These are phyloP conservation scores for Numenius arquata DNA, from an alignment of 2,113 vertebrate species.

Conservation along the genomic window DNA sequence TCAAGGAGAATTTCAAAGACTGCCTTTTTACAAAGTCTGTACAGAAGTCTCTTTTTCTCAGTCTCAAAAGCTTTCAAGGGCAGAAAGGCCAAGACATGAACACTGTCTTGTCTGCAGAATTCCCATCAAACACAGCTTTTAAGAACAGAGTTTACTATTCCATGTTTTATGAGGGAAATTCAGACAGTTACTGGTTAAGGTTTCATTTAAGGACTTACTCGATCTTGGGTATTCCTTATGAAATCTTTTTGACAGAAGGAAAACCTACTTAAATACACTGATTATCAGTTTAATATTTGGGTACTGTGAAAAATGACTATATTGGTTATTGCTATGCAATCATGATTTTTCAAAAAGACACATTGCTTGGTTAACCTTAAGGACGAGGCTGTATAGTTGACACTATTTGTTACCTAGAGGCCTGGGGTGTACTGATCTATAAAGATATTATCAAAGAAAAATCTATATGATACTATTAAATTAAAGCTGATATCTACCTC, in stretches of 20 bases:
- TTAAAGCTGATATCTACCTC: slow-evolving; percentile 45
- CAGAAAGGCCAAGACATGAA: slow-evolving; percentile 36
- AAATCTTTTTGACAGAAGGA: not conserved
- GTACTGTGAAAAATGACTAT: not conserved
- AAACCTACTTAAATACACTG: not conserved
- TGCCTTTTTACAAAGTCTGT: slow-evolving; percentile 3
- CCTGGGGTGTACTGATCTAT: slow-evolving; percentile 32
- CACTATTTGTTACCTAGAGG: not conserved
- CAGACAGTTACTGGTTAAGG: not conserved
- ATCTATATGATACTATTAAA: slow-evolving; percentile 68
- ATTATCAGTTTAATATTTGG: not conserved
- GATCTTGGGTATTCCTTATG: not conserved
- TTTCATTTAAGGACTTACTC: not conserved
- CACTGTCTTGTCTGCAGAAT: slow-evolving; percentile 23
- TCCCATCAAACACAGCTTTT: slow-evolving; percentile 7
- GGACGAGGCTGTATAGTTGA: not conserved
- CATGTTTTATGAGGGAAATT: not conserved
- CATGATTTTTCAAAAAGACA: slow-evolving; percentile 57
- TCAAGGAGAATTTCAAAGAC: slow-evolving; percentile 58
- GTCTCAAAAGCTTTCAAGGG: slow-evolving; percentile 40
- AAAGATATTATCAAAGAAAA: slow-evolving; percentile 39
- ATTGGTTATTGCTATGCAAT: slow-evolving; percentile 58
- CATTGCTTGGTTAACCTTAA: slow-evolving; percentile 7
- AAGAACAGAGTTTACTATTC: not conserved
- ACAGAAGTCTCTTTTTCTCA: slow-evolving; percentile 27